These are phyloP conservation scores for Hypanus sabinus DNA, from an alignment of 2,113 vertebrate genomes.

Conservation along the genomic window DNA sequence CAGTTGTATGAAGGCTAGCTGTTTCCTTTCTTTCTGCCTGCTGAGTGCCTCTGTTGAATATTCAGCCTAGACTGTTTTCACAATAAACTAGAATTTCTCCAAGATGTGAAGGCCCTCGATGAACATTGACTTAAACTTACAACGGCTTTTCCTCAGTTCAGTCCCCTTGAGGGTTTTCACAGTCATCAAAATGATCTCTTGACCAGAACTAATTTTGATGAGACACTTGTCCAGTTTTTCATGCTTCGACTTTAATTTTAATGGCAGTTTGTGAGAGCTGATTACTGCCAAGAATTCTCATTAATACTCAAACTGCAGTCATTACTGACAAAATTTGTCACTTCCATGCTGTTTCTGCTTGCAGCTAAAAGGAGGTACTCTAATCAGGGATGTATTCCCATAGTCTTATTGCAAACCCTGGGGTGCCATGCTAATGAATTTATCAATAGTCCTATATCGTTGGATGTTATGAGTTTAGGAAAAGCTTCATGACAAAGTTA, in stretches of 20 bases:
- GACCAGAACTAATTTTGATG: slow-evolving; percentile 34
- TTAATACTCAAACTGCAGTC: slow-evolving; percentile 46
- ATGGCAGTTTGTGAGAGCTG: slow-evolving; percentile 41
- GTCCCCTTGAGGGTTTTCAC: not conserved
- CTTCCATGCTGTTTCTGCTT: slow-evolving; percentile 47
- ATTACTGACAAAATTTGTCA: slow-evolving; percentile 38
- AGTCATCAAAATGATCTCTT: not conserved
- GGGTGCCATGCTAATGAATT: slow-evolving; percentile 55
- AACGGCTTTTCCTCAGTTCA: not conserved
- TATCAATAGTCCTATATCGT: not conserved
- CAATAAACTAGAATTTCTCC: slow-evolving; percentile 18
- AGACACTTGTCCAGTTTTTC: not conserved
- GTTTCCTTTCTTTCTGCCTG: not conserved
- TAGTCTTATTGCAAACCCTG: slow-evolving; percentile 45
- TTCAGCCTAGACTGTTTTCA: not conserved
- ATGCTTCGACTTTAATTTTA: not conserved
- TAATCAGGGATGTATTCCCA: slow-evolving; percentile 41
- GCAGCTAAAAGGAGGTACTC: slow-evolving; percentile 49
- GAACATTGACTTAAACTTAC: not conserved
- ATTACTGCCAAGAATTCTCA: slow-evolving; percentile 44
- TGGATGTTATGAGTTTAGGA: not conserved
- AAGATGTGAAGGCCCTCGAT: not conserved
- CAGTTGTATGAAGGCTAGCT: not conserved
- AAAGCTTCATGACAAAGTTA: not conserved
- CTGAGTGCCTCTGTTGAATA: not conserved